These are phyloP conservation scores for Drosophila vallismaia DNA, from an alignment of 2,888 invertebrate species.

Conservation along the genomic window DNA sequence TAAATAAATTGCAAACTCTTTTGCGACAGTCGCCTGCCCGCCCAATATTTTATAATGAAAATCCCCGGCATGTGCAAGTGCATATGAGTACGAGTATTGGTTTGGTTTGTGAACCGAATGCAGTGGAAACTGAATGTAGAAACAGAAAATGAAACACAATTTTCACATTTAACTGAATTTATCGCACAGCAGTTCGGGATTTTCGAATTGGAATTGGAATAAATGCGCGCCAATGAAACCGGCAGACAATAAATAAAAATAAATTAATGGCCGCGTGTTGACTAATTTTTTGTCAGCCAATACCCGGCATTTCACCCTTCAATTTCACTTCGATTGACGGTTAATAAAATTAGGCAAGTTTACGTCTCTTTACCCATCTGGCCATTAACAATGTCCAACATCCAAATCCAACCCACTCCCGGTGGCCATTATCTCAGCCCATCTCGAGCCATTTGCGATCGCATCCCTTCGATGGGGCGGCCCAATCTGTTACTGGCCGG, in stretches of 20 bases:
- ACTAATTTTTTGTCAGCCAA: constrained; percentile 45
- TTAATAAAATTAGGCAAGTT: constrained; percentile 73
- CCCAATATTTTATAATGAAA: constrained; percentile 82
- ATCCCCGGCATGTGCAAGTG: constrained; percentile 67
- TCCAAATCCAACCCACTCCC: constrained; percentile 16
- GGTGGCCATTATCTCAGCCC: not conserved
- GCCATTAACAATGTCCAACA: constrained; percentile 65
- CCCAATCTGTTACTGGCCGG: constrained; percentile 33
- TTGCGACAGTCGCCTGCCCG: constrained; percentile 54
- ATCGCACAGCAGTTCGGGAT: constrained; percentile 75
- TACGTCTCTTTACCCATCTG: constrained; percentile 53
- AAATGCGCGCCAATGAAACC: constrained; percentile 82
- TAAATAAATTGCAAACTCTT: constrained; percentile 77
- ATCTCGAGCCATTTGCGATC: constrained; percentile 26
- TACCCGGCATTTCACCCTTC: not conserved
- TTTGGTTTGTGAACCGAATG: constrained; percentile 56
- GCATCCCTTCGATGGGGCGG: constrained; percentile 28
- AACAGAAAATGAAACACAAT: constrained; percentile 74
- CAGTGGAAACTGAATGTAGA: constrained; percentile 68
- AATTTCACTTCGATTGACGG: constrained; percentile 38
- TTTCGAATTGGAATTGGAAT: constrained; percentile 78
- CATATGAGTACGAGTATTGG: constrained; percentile 29
- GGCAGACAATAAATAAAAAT: constrained; percentile 84
- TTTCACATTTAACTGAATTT: constrained; percentile 82
- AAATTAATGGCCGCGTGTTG: constrained; percentile 80